Base-by-base conservation (phyloP, 2,888 invertebrate species). In the Plebejus melissa region DNA sequence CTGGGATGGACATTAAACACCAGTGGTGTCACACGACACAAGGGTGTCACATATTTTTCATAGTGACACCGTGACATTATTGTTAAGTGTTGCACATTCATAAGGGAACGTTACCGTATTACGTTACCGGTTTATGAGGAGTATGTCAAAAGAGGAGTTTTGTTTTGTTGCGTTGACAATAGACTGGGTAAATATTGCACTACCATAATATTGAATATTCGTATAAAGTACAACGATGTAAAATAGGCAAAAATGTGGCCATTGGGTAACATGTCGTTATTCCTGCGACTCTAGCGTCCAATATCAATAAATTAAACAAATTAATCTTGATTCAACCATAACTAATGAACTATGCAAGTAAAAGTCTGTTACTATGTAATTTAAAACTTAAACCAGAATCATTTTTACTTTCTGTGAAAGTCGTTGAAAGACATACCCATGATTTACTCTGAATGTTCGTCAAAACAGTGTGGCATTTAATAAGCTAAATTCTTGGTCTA, bases 1-100 rank as follows among this genome's bases (percentile, higher is more conserved):
- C 60, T 60, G 28, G 60, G 60, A 65, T 60, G 28, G 22, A 60
- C 60, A 60, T 60, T 28, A 28, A 28, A 60, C 60, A 60, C 60
- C 28, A 32, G 32, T 32, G 32, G 32, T 32, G 32, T 32, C 32
- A 32, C 32, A 32, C 32, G 32, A 11, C 60, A 60, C 65, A 16
- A 28, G 65, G 60, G 22, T 28, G 60, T 28, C 60, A 60, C 60
- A 11, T 28, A 60, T 60, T 60, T 60, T 60, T 65, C 13, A 65
- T 11, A 28, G 11, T 16, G 65, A 65, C 65, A 32, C 32, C 9
- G 32, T 65, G 65, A 65, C 32, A 65, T 2, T 65, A 9, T 32
- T 32, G 65, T 36, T 32, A 11, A 60, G 60, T 6, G 22, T 58
- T 60, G 28, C 28, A 28, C 22, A 28, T 9, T 60, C 11, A 54